phyloP scores from a whole-genome alignment of 1,140 invertebrate species.

The Capitella teleta region DNA sequence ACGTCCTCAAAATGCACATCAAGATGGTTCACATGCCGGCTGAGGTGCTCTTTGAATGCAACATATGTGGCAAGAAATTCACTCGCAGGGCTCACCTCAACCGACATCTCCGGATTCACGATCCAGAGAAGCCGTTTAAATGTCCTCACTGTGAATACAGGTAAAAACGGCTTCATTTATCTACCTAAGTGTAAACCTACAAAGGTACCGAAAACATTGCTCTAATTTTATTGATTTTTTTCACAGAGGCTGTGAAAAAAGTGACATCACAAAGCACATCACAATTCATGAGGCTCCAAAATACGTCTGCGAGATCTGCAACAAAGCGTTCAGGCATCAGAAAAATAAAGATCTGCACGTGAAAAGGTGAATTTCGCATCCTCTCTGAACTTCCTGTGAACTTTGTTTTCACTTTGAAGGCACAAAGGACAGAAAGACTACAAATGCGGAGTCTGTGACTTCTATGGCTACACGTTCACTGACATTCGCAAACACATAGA shows the following conservation, averaged over 20 bases:
- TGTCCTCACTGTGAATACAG: conserved; percentile 42
- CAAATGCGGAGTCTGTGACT: conserved; percentile 42
- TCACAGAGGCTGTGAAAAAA: conserved; percentile 41
- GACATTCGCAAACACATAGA: conserved; percentile 45
- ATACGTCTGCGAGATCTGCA: conserved; percentile 39
- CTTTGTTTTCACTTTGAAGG: conserved; percentile 11
- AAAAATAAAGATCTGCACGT: conserved; percentile 44
- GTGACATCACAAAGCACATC: conserved; percentile 41
- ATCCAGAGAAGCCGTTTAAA: conserved; percentile 41
- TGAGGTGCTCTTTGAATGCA: conserved; percentile 40
- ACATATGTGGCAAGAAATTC: conserved; percentile 39
- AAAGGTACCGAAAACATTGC: neutral
- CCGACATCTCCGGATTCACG: conserved; percentile 40
- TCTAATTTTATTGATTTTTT: neutral
- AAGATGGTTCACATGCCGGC: conserved; percentile 44
- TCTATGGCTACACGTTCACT: conserved; percentile 44
- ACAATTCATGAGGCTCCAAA: conserved; percentile 42
- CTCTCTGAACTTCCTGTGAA: neutral
- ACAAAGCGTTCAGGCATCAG: conserved; percentile 39
- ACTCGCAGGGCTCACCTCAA: conserved; percentile 42
- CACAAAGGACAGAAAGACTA: conserved; percentile 23
- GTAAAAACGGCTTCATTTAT: conserved; percentile 16
- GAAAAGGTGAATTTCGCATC: conserved; percentile 30
- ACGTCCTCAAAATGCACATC: conserved; percentile 44
- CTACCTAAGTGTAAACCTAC: neutral